Evolutionary conservation across 92 coral and sea anemone species (phyloP), one percentile per base, ranked within the genome.

Genomic region (Parazoanthus darwini): DNA sequence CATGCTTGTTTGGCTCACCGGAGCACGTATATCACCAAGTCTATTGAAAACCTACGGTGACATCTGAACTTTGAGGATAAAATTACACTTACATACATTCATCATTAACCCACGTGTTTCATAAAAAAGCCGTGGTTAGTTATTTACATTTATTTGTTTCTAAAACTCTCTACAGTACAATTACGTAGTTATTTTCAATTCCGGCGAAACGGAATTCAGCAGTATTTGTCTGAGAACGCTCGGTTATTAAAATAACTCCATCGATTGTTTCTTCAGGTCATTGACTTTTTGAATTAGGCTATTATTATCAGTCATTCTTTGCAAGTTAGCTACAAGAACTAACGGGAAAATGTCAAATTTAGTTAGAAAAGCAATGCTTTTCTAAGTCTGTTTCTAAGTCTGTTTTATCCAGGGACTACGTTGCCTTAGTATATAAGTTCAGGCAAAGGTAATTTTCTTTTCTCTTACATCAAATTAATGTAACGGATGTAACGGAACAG

Each of bases 261-360:
- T 29, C 42, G 26, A 29, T 84, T 26, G 74, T 84, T 84, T 68
- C 56, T 70, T 71, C 79, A 46, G 78, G 39, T 48, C 87, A 84
- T 84, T 84, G 78, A 70, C 79, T 72, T 84, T 72, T 84, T 71
- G 22, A 71, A 70, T 84, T 84, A 73, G 43, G 35, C 20, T 73
- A 68, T 84, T 44, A 84, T 84, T 75, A 39, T 39, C 66, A 50
- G 78, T 71, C 36, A 84, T 84, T 84, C 51, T 44, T 84, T 84
- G 29, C 66, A 29, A 84, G 78, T 84, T 71, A 84, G 74, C 56
- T 71, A 13, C 79, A 70, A 70, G 79, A 84, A 71, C 78, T 84
- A 70, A 58, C 54, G 67, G 42, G 65, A 65, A 22, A 68, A 43
- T 82, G 65, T 39, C 75, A 67, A 63, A 13, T 84, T 18, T n/a